Evolutionary conservation across 1,140 invertebrate genomes (phyloP), one percentile per base, ranked within the genome.

Genomic region (Gonatopus flavifemur): DNA sequence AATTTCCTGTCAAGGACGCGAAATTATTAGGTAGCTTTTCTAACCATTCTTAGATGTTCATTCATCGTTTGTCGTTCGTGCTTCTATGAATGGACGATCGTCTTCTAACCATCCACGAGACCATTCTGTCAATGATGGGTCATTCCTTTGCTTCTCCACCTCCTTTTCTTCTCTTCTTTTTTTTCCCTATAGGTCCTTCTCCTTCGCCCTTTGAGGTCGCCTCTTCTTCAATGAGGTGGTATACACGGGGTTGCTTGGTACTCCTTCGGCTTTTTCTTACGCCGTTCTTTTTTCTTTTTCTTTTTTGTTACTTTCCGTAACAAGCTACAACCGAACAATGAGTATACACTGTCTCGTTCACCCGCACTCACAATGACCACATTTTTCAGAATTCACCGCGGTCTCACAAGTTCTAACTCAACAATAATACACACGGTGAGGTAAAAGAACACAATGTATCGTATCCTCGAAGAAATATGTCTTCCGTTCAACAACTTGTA

Each of bases 301-400:
- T 18, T 16, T 18, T 35, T 16, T 18, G 12, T 4, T 16, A 35
- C 32, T 35, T 35, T 5, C 5, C 59, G 56, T 60, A 69, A 66
- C 64, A 64, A 69, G 59, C 62, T 49, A 37, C n/a, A n/a, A n/a
- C 51, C 48, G 48, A 62, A 66, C 61, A 66, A 64, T 64, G 61
- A n/a, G n/a, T n/a, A n/a, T n/a, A 62, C 50, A 66, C 59, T 68
- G 57, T 68, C 59, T 62, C 61, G 57, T 59, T 59, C 37, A 39
- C 37, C 59, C 57, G 53, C 53, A 55, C 49, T 38, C 57, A 68
- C 63, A 68, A 66, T 68, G 46, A 24, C 19, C 37, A 21, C 21
- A 12, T 42, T 31, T 42, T 42, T 42, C 25, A 30, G 25, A 42
- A 58, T 52, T 54, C 53, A 42, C 43, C 52, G 42, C 55, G 54